Evolutionary conservation across 2,113 vertebrate species (phyloP).

Genomic region (Gymnarchus niloticus): DNA sequence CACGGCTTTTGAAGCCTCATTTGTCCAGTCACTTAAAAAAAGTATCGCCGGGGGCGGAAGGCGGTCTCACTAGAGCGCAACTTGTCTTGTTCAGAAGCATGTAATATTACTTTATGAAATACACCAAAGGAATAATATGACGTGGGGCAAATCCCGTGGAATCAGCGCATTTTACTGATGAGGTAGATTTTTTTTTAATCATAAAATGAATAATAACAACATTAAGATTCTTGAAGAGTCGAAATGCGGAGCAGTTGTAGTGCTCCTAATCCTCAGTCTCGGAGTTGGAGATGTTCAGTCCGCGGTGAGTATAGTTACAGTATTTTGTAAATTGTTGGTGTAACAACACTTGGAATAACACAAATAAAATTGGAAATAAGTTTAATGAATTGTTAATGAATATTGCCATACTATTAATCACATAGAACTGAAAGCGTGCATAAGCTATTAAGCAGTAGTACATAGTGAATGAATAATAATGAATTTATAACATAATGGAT

Average conservation of each 20-base stretch:
- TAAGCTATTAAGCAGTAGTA: too few relatives aligned
- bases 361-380: background rate
- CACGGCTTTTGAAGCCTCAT: too few relatives aligned
- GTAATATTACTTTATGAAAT: background rate
- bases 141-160: background rate
- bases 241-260: background rate
- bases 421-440: too few relatives aligned
- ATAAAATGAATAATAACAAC: background rate
- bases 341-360: background rate
- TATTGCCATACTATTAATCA: background rate
- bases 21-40: too few relatives aligned
- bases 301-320: constrained; percentile 6
- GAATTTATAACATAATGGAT: too few relatives aligned
- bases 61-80: background rate
- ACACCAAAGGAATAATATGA: background rate
- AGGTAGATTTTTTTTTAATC: background rate
- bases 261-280: background rate
- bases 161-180: background rate
- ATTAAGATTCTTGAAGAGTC: background rate
- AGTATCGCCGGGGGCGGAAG: background rate
- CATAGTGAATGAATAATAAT: too few relatives aligned
- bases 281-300: background rate
- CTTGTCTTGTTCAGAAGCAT: background rate
- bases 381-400: background rate
- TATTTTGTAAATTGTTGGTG: background rate